These are phyloP conservation scores for Anthrax anthrax DNA, from an alignment of 2,888 invertebrate species.

Conservation along the genomic window DNA sequence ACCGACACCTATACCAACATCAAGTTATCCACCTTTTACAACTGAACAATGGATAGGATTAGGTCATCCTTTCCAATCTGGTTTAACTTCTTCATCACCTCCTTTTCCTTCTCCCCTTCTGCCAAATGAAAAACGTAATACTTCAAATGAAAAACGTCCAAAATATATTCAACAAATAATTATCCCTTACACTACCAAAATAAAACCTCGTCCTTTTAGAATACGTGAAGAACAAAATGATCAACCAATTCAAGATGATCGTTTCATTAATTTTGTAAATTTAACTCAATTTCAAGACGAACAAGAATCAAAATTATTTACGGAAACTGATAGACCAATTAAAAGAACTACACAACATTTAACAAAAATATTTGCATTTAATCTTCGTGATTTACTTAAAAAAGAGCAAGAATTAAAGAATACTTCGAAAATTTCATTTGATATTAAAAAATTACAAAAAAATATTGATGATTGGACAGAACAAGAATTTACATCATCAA, in stretches of 20 bases:
- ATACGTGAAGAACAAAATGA: conserved; percentile 27
- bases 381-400: conserved; percentile 38
- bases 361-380: conserved; percentile 34
- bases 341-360: conserved; percentile 28
- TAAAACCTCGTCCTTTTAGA: conserved; percentile 40
- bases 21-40: conserved; percentile 28
- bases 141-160: conserved; percentile 34
- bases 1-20: conserved; percentile 27
- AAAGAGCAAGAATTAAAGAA: conserved; percentile 29
- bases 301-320: conserved; percentile 36
- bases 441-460: conserved; percentile 59
- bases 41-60: conserved; percentile 28
- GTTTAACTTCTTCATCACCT: background rate
- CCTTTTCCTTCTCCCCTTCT: no score
- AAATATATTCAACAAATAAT: conserved; percentile 68
- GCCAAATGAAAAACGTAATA: conserved; percentile 1
- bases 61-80: conserved; percentile 18
- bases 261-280: conserved; percentile 21
- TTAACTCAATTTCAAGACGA: conserved; percentile 37
- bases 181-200: conserved; percentile 59
- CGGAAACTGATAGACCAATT: conserved; percentile 23
- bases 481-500: conserved; percentile 49
- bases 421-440: conserved; percentile 36
- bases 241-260: conserved; percentile 18
- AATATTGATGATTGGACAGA: conserved; percentile 78